Conservation (phyloP, 2,113 vertebrate species). For the Dendrocopos noguchii region DNA sequence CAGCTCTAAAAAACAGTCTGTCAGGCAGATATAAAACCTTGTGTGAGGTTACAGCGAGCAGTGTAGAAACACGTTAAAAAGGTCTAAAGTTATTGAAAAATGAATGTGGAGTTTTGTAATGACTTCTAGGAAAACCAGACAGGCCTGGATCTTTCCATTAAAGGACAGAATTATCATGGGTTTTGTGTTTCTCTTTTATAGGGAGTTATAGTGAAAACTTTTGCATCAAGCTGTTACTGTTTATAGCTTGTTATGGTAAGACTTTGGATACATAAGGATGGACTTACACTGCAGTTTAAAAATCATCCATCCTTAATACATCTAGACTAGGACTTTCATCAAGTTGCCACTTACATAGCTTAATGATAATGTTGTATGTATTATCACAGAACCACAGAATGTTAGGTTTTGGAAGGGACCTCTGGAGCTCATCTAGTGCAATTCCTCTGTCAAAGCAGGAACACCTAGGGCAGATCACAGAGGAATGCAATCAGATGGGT, state of each 20-base stretch:
- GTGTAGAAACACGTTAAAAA: background rate
- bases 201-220: background rate
- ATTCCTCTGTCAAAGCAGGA: no score
- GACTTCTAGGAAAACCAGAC: background rate
- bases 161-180: background rate
- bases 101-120: background rate
- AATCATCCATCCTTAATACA: background rate
- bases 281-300: background rate
- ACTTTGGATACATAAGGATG: background rate
- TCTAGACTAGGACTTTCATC: background rate
- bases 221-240: background rate
- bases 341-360: background rate
- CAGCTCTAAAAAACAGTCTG: background rate
- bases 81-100: background rate
- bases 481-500: no score
- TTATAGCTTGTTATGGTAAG: background rate
- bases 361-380: background rate
- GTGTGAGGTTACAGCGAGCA: background rate
- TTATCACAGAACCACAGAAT: background rate
- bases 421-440: no score
- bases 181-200: background rate
- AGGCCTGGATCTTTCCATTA: background rate
- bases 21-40: rapidly evolving
- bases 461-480: no score
- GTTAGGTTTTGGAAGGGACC: no score